Percentiles rank a stretch among this genome's conserved stretches.
Evolutionary conservation across 2,113 vertebrate genomes (phyloP).

Genomic region (Oxyruncus cristatus): DNA sequence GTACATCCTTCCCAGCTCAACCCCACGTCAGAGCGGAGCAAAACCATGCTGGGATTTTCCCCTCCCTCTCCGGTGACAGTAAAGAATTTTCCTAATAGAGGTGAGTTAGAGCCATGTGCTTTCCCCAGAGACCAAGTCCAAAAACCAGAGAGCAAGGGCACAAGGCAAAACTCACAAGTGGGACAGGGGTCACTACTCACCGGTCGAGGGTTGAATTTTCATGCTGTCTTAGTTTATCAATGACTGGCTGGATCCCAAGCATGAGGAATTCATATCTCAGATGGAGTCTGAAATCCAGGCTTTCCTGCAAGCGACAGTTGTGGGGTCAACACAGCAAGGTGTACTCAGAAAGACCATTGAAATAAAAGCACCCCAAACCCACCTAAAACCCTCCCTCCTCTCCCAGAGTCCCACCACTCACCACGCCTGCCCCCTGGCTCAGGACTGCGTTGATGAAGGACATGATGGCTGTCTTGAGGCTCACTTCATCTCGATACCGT

Average conservation of each 20-base stretch:
- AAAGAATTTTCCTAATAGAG: neutral
- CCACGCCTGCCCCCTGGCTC: constrained; percentile 96
- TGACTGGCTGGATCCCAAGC: constrained; percentile 97
- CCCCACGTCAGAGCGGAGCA: rapidly evolving
- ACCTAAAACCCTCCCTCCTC: neutral
- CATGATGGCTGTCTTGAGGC: constrained; percentile 98
- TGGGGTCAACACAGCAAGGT: neutral
- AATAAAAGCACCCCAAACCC: neutral
- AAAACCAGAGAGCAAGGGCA: neutral
- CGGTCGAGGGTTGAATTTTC: constrained; percentile 97
- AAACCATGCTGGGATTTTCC: neutral
- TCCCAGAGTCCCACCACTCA: constrained; percentile 43
- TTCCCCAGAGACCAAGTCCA: neutral
- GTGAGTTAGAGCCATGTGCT: neutral
- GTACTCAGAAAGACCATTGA: neutral
- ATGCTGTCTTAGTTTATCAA: constrained; percentile 95
- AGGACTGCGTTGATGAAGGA: constrained; percentile 98
- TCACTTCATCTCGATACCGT: constrained; percentile 96
- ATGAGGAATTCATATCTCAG: constrained; percentile 97
- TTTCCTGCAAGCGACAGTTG: constrained; percentile 77
- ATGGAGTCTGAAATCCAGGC: constrained; percentile 97
- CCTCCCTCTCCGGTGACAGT: neutral
- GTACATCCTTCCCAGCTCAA: neutral
- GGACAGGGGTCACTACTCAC: constrained; percentile 67
- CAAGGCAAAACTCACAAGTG: neutral